phyloP scores from a whole-genome alignment of 2,113 vertebrate species.

The Petaurus breviceps region DNA sequence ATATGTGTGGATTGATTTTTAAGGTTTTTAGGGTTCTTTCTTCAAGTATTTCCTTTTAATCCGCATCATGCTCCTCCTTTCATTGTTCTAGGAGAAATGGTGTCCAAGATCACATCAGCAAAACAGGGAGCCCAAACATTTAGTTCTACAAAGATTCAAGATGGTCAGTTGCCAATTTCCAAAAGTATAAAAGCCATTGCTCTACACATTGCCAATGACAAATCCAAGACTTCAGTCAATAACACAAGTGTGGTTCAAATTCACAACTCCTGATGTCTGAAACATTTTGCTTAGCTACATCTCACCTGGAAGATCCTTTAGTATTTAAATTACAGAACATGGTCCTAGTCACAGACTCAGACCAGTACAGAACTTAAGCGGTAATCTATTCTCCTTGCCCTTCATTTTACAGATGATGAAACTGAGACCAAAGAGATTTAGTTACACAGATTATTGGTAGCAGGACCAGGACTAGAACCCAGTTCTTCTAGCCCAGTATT shows the following conservation, averaged over 20 bases:
- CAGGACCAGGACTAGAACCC: too few relatives aligned
- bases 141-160: neutral
- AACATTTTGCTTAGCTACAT: too few relatives aligned
- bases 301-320: neutral
- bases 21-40: constrained; percentile 8
- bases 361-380: neutral
- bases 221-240: too few relatives aligned
- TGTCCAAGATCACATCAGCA: neutral
- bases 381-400: neutral
- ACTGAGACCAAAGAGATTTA: too few relatives aligned
- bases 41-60: neutral
- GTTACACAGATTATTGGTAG: too few relatives aligned
- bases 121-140: neutral
- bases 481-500: too few relatives aligned
- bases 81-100: constrained; percentile 14
- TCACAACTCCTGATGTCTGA: too few relatives aligned
- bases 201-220: too few relatives aligned
- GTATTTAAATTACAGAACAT: neutral
- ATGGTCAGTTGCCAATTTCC: too few relatives aligned
- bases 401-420: neutral
- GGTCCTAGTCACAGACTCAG: neutral
- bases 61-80: constrained; percentile 45
- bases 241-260: too few relatives aligned
- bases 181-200: too few relatives aligned
- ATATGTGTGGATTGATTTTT: neutral